Conservation (phyloP, 2,797 vertebrate genomes). For the Xenopus petersii region DNA sequence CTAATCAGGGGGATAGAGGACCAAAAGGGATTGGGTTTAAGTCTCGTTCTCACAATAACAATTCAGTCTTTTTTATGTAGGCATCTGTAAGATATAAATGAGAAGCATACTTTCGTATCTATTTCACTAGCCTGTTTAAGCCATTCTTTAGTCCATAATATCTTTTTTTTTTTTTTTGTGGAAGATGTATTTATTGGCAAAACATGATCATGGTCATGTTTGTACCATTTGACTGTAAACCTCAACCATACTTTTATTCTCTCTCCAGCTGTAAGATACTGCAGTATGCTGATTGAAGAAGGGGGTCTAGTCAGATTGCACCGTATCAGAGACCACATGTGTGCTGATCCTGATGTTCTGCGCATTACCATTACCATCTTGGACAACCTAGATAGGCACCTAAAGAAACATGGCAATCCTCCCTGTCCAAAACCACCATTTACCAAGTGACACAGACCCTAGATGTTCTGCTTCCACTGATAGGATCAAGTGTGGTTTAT, state of each 20-base stretch:
- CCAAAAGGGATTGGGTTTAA: too few relatives aligned
- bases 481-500: not conserved
- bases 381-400: slow-evolving; percentile 88
- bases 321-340: slow-evolving; percentile 79
- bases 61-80: too few relatives aligned
- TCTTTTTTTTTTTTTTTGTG: too few relatives aligned
- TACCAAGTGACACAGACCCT: not conserved
- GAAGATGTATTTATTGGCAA: too few relatives aligned
- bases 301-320: slow-evolving; percentile 90
- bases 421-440: slow-evolving; percentile 58
- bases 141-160: too few relatives aligned
- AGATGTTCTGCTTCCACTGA: not conserved
- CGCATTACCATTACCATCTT: slow-evolving; percentile 85
- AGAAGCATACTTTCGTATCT: too few relatives aligned
- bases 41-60: too few relatives aligned
- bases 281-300: slow-evolving; percentile 97
- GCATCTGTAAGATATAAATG: too few relatives aligned
- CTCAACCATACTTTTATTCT: not conserved
- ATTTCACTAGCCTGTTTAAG: too few relatives aligned
- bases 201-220: too few relatives aligned
- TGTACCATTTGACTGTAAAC: too few relatives aligned
- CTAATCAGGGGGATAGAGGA: too few relatives aligned
- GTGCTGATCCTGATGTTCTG: slow-evolving; percentile 87
- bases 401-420: slow-evolving; percentile 80
- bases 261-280: slow-evolving; percentile 83